These are phyloP conservation scores for Eutrigla gurnardus DNA, from an alignment of 2,797 vertebrate species.

Conservation along the genomic window DNA sequence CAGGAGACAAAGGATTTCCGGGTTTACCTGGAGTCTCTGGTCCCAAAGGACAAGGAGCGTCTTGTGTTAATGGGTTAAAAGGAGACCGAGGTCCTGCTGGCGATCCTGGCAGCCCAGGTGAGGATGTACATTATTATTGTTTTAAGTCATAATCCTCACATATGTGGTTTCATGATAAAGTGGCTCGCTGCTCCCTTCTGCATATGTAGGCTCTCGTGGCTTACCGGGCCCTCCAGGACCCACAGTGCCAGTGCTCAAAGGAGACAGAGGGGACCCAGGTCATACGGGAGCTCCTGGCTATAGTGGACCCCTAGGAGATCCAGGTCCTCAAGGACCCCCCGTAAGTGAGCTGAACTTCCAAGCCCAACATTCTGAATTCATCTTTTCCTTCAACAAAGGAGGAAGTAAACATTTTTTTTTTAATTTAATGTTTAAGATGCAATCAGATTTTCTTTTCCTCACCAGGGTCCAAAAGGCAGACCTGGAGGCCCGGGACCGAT, in stretches of 20 bases:
- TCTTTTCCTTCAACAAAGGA: slow-evolving; percentile 8
- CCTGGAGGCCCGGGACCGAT: slow-evolving; percentile 59
- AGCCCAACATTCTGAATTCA: not conserved
- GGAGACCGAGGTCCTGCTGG: slow-evolving; percentile 87
- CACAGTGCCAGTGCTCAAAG: slow-evolving; percentile 80
- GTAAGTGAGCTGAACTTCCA: slow-evolving; percentile 62
- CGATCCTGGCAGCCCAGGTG: slow-evolving; percentile 83
- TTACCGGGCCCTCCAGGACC: slow-evolving; percentile 83
- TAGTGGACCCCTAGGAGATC: slow-evolving; percentile 74
- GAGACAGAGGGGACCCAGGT: slow-evolving; percentile 87
- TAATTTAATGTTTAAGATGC: not conserved
- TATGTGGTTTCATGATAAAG: not conserved
- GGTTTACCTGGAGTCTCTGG: slow-evolving; percentile 62
- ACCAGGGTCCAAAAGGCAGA: slow-evolving; percentile 54
- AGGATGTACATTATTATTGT: slow-evolving; percentile 15
- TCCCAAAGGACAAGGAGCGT: slow-evolving; percentile 38
- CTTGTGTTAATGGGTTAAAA: slow-evolving; percentile 82
- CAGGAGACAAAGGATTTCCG: slow-evolving; percentile 62
- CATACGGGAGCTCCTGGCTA: slow-evolving; percentile 56
- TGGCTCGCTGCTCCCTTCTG: not conserved
- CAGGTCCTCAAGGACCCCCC: slow-evolving; percentile 84
- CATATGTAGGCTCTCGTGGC: slow-evolving; percentile 55
- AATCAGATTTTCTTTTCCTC: slow-evolving; percentile 15
- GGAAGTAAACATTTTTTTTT: not conserved
- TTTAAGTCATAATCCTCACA: not conserved